phyloP scores from a whole-genome alignment of 2,113 vertebrate species.

The Seriola aureovittata region DNA sequence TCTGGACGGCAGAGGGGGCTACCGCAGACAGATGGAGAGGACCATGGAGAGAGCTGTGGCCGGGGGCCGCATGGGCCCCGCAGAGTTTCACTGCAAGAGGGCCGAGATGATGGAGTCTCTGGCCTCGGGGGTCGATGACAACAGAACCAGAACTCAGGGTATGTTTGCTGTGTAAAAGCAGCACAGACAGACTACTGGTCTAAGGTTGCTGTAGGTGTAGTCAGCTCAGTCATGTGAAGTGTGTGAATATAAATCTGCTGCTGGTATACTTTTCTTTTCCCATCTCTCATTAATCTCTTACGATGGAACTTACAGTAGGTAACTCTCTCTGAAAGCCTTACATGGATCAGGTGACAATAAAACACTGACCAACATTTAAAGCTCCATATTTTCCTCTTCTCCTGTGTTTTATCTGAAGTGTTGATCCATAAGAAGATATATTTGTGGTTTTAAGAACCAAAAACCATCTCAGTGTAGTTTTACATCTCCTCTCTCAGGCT shows the following conservation, averaged over 20 bases:
- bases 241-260: not conserved
- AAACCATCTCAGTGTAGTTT: too few relatives aligned
- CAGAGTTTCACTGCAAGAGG: slow-evolving; percentile 91
- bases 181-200: not conserved
- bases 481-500: too few relatives aligned
- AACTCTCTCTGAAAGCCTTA: too few relatives aligned
- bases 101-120: slow-evolving; percentile 92
- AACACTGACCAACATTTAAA: too few relatives aligned
- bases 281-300: too few relatives aligned
- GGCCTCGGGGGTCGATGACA: slow-evolving; percentile 91
- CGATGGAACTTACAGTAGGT: too few relatives aligned
- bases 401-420: too few relatives aligned
- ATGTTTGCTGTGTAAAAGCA: slow-evolving; percentile 28
- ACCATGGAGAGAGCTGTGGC: slow-evolving; percentile 91
- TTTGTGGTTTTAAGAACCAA: too few relatives aligned
- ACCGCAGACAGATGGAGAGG: slow-evolving; percentile 88
- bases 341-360: too few relatives aligned
- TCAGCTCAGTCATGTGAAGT: not conserved
- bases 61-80: slow-evolving; percentile 88
- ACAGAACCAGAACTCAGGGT: slow-evolving; percentile 91
- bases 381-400: too few relatives aligned
- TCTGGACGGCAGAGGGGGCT: slow-evolving; percentile 91
- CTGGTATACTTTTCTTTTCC: too few relatives aligned
- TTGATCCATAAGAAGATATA: too few relatives aligned
- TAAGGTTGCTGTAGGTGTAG: not conserved